phyloP scores from a whole-genome alignment of 2,113 vertebrate species.

The Tupaia chinensis region DNA sequence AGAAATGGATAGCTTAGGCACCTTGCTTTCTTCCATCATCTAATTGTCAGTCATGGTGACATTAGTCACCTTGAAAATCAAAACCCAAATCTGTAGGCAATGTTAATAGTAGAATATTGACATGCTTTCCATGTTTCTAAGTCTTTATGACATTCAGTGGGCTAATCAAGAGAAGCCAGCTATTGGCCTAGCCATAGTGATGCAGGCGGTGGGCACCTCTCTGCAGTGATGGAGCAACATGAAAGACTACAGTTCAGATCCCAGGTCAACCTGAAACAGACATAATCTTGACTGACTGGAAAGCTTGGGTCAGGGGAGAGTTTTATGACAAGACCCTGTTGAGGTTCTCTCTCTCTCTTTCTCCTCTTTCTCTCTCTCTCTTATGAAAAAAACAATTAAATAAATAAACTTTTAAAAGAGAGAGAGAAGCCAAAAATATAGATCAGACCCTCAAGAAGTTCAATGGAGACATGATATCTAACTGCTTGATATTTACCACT shows the following conservation, averaged over 20 bases:
- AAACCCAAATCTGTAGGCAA: not conserved
- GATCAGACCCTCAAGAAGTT: not conserved
- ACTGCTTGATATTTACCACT: not conserved
- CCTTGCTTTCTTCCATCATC: not conserved
- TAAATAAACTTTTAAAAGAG: too few relatives aligned
- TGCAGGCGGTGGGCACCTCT: too few relatives aligned
- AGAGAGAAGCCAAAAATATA: not conserved
- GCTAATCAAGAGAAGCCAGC: not conserved
- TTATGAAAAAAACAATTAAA: too few relatives aligned
- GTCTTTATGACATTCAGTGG: not conserved
- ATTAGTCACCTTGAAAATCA: slow-evolving; percentile 15
- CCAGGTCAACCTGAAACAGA: too few relatives aligned
- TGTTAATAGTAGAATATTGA: not conserved
- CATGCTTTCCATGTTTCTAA: not conserved
- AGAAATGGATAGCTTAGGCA: not conserved
- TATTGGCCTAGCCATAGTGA: too few relatives aligned
- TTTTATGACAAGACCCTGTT: too few relatives aligned
- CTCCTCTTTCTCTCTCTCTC: too few relatives aligned
- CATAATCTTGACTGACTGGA: too few relatives aligned
- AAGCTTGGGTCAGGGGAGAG: too few relatives aligned
- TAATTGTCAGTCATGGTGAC: not conserved
- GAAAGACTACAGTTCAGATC: too few relatives aligned
- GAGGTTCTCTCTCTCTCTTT: too few relatives aligned
- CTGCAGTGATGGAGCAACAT: too few relatives aligned
- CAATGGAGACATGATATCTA: not conserved